A percentile compares a stretch with the other conserved stretches of the same genome.
Evolutionary conservation across 2,797 vertebrate species (phyloP).

Genomic region (Mormyrus hasselquistii): DNA sequence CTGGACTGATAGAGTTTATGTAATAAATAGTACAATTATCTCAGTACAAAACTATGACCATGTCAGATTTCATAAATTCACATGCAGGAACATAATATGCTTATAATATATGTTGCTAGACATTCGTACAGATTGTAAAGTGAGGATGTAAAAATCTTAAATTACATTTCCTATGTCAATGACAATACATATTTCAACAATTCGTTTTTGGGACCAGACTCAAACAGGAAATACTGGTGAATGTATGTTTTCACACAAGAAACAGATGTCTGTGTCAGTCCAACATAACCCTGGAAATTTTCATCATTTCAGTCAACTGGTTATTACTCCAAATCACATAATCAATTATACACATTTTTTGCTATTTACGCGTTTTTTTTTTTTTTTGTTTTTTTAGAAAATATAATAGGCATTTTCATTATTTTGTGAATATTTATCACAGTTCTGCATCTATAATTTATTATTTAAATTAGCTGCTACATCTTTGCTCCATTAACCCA

Average conservation of each 20-base stretch:
- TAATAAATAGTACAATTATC: constrained; percentile 15
- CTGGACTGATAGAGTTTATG: not conserved
- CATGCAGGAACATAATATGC: not conserved
- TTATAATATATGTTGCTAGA: constrained; percentile 5
- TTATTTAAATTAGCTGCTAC: constrained; percentile 39
- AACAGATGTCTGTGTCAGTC: constrained; percentile 8
- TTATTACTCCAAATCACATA: constrained; percentile 7
- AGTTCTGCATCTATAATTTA: constrained; percentile 30
- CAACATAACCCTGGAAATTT: constrained; percentile 4
- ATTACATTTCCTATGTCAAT: constrained; percentile 1
- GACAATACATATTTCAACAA: constrained; percentile 9
- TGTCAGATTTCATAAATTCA: constrained; percentile 16
- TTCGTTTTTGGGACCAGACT: not conserved
- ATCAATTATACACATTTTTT: constrained; percentile 4
- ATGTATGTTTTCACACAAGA: constrained; percentile 3
- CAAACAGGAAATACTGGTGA: not conserved
- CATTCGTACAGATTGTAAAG: constrained; percentile 11
- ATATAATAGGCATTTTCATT: constrained; percentile 11
- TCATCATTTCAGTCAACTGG: not conserved
- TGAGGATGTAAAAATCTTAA: constrained; percentile 12
- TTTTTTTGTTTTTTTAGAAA: constrained; percentile 1
- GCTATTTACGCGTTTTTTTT: not conserved
- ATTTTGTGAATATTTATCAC: constrained; percentile 26
- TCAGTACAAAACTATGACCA: constrained; percentile 18
- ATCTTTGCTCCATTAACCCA: constrained; percentile 34